Percentiles rank a stretch among this genome's conserved stretches.
Conservation (phyloP, 2,797 vertebrate genomes). For the Alectoris magna region DNA sequence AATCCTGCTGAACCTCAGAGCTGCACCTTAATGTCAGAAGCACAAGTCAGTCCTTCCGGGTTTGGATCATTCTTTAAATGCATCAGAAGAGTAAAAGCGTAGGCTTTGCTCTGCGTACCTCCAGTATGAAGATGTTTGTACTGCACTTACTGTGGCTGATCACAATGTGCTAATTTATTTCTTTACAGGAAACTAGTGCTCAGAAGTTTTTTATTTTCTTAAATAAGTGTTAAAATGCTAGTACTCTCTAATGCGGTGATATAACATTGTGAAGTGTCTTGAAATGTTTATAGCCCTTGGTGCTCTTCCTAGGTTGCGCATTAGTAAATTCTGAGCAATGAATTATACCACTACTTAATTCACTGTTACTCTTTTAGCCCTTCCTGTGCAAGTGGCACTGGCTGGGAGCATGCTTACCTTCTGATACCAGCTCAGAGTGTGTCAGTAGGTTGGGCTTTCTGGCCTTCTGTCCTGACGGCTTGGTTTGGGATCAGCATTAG, state of each 20-base stretch:
- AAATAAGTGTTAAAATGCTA: conserved; percentile 67
- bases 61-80: not conserved
- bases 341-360: conserved; percentile 64
- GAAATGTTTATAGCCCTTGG: conserved; percentile 71
- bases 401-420: not conserved
- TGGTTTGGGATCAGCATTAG: not conserved
- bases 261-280: conserved; percentile 62
- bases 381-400: not conserved
- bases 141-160: not conserved
- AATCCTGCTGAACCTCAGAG: not conserved
- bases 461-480: not conserved
- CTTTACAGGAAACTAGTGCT: conserved; percentile 38
- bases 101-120: not conserved
- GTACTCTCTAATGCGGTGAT: conserved; percentile 58
- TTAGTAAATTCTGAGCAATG: conserved; percentile 70
- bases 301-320: conserved; percentile 55
- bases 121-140: not conserved
- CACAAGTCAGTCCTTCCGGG: not conserved
- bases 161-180: conserved; percentile 42
- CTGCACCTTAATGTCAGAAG: not conserved
- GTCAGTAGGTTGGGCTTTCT: not conserved
- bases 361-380: conserved; percentile 58
- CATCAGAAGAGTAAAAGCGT: not conserved
- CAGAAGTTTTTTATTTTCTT: conserved; percentile 70
- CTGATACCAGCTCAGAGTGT: not conserved